Percentiles rank a stretch among this genome's conserved stretches.
Conservation (phyloP, 1,140 invertebrate genomes). For the Orussus abietinus region DNA sequence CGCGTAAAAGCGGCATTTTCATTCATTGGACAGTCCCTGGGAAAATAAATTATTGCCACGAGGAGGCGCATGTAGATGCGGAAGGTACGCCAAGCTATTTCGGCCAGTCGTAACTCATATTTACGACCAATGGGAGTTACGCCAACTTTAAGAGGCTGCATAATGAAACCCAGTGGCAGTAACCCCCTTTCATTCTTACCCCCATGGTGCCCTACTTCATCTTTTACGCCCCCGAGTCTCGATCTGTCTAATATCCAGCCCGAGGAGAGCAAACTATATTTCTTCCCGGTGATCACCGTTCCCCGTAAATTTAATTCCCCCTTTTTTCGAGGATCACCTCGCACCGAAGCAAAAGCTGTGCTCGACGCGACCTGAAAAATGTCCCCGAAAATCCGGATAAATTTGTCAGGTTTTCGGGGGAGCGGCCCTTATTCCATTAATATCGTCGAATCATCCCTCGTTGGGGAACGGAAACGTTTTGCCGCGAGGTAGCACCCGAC, state of each 20-base stretch:
- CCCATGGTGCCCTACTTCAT: constrained; percentile 18
- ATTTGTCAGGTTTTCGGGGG: too few species aligned
- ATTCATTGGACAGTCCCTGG: constrained; percentile 34
- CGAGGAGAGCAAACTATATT: constrained; percentile 11
- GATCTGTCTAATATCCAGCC: constrained; percentile 29
- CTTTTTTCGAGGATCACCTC: constrained; percentile 2
- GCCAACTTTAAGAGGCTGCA: constrained; percentile 49
- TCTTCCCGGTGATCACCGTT: constrained; percentile 14
- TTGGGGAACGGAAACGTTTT: too few species aligned
- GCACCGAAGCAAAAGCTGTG: too few species aligned
- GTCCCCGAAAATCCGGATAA: too few species aligned
- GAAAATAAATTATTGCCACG: constrained; percentile 35
- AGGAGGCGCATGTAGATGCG: constrained; percentile 24
- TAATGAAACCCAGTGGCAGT: constrained; percentile 41
- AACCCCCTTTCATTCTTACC: constrained; percentile 18
- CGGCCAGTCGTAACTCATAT: constrained; percentile 43
- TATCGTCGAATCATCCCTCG: too few species aligned
- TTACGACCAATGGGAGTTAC: constrained; percentile 47
- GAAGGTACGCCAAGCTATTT: constrained; percentile 36
- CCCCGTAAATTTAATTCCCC: constrained; percentile 13
- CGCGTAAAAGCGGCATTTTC: constrained; percentile 31
- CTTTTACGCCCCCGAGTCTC: constrained; percentile 19
- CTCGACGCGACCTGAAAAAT: too few species aligned
- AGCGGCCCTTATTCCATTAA: too few species aligned
- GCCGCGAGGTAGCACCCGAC: too few species aligned